These are phyloP conservation scores for Percopsis transmontana DNA, from an alignment of 2,113 vertebrate species.

Conservation along the genomic window DNA sequence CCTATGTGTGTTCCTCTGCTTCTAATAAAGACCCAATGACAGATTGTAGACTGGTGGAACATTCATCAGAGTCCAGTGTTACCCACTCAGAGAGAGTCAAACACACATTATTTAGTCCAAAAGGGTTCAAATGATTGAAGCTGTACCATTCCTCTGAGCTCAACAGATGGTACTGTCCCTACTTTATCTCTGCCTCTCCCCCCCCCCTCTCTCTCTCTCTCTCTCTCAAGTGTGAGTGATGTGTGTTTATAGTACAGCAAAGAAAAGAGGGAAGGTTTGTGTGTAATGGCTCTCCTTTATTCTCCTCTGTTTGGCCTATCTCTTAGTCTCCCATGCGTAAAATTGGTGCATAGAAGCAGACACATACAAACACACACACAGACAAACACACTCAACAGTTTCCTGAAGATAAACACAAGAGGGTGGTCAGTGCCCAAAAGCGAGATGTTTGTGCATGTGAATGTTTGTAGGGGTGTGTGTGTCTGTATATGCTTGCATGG, in stretches of 20 bases:
- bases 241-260: conserved; percentile 49
- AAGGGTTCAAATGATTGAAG: not conserved
- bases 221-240: conserved; percentile 30
- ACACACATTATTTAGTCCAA: not conserved
- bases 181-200: not conserved
- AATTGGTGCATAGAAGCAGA: conserved; percentile 44
- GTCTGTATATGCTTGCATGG: not conserved
- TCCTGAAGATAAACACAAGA: conserved; percentile 59
- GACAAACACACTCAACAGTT: conserved; percentile 40
- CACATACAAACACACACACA: not conserved
- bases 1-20: not conserved
- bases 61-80: not conserved
- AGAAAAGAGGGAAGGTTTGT: conserved; percentile 26
- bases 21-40: conserved; percentile 3
- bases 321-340: conserved; percentile 53
- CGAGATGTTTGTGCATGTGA: not conserved
- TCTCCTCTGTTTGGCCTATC: conserved; percentile 44
- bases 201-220: conserved; percentile 10
- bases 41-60: not conserved
- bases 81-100: conserved; percentile 1
- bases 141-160: not conserved
- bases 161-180: not conserved
- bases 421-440: conserved; percentile 9
- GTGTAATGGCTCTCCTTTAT: conserved; percentile 55
- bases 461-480: not conserved